Conservation (phyloP, 2,888 invertebrate genomes). For the Pimpla rufipes region DNA sequence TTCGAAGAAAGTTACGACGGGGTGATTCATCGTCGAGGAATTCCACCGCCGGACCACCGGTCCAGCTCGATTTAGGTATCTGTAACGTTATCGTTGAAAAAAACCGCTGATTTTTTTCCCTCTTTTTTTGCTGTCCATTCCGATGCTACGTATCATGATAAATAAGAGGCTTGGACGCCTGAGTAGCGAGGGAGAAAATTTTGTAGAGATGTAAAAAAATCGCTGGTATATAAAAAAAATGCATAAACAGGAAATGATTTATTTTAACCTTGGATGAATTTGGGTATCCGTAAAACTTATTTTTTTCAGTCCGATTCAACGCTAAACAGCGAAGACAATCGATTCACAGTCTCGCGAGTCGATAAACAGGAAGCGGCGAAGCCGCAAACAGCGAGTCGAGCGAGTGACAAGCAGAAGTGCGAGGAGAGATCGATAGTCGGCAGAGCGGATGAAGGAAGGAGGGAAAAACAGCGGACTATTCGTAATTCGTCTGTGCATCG, state of each 20-base stretch:
- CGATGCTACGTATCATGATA: too few species aligned
- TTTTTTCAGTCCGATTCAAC: too few species aligned
- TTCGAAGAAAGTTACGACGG: constrained; percentile 12
- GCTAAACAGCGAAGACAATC: neutral
- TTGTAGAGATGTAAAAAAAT: too few species aligned
- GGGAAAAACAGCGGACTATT: constrained; percentile 43
- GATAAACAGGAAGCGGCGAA: constrained; percentile 24
- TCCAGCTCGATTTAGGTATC: constrained; percentile 26
- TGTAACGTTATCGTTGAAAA: neutral
- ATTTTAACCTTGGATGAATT: too few species aligned
- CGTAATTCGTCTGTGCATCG: constrained; percentile 56
- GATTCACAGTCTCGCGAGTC: neutral
- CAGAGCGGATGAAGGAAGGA: constrained; percentile 18
- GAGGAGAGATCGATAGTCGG: neutral
- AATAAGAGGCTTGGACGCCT: too few species aligned
- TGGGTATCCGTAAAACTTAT: too few species aligned
- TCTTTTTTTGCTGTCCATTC: too few species aligned
- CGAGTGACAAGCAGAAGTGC: neutral
- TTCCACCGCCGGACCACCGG: neutral
- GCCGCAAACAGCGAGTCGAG: neutral
- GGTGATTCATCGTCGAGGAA: constrained; percentile 26
- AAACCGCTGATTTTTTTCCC: neutral
- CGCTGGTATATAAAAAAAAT: too few species aligned
- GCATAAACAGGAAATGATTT: too few species aligned
- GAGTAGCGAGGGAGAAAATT: too few species aligned